These are phyloP conservation scores for Baccha elongata DNA, from an alignment of 2,888 invertebrate genomes.

Conservation along the genomic window DNA sequence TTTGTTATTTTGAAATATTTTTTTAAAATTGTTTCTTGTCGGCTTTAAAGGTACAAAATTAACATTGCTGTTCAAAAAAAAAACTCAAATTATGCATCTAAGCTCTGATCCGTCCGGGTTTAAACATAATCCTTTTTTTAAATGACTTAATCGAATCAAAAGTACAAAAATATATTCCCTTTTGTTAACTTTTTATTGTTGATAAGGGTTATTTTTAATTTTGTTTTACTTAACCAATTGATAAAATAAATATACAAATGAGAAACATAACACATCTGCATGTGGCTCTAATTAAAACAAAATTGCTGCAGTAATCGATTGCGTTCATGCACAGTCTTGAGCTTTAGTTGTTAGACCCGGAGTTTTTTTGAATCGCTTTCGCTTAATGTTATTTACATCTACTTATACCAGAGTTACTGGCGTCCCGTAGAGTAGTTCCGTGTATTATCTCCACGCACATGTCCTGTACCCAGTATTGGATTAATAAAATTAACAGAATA, in stretches of 20 bases:
- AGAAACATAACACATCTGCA: conserved; percentile 2
- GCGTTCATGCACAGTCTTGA: background rate
- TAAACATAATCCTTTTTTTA: too few relatives aligned
- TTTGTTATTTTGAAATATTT: too few relatives aligned
- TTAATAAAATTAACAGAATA: too few relatives aligned
- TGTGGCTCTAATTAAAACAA: conserved; percentile 14
- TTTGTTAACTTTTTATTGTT: background rate
- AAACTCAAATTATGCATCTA: too few relatives aligned
- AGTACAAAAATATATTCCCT: too few relatives aligned
- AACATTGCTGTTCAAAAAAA: too few relatives aligned
- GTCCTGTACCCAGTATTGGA: too few relatives aligned
- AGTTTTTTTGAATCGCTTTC: conserved; percentile 1
- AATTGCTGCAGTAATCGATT: conserved; percentile 6
- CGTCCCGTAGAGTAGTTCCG: conserved; percentile 49
- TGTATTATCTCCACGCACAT: conserved; percentile 14
- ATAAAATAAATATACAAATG: conserved; percentile 1
- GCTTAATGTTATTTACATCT: conserved; percentile 14
- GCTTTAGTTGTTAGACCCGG: background rate
- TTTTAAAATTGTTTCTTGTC: too few relatives aligned
- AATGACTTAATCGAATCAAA: too few relatives aligned
- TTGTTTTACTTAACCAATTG: background rate
- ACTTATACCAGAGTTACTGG: conserved; percentile 20
- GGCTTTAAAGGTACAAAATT: too few relatives aligned
- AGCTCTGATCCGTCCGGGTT: too few relatives aligned
- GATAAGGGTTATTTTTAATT: conserved; percentile 3